These are phyloP conservation scores for Flabesymbios commensalis DNA, from an alignment of 2,888 invertebrate species.

Conservation along the genomic window DNA sequence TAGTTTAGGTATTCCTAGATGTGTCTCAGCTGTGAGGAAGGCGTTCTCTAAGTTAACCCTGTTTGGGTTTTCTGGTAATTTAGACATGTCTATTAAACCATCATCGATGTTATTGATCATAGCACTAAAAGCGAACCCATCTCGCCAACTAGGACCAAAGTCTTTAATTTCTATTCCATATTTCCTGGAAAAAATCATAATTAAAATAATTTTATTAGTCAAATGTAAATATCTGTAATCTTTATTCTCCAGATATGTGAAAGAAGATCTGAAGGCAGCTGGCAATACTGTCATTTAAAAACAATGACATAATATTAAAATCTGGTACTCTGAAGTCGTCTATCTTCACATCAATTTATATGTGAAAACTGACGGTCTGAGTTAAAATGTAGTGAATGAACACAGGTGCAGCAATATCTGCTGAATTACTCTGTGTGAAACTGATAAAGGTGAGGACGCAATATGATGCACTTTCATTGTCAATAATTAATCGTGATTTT, in stretches of 20 bases:
- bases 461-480: no score
- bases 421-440: no score
- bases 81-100: constrained; percentile 85
- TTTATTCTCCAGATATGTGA: neutral
- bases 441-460: no score
- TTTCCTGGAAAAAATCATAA: constrained; percentile 76
- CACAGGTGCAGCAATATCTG: no score
- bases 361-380: no score
- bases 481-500: no score
- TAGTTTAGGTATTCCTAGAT: constrained; percentile 87
- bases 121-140: constrained; percentile 92
- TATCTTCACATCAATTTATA: no score
- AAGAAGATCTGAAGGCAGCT: neutral
- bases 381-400: no score
- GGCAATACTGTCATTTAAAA: neutral
- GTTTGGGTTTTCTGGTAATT: constrained; percentile 78
- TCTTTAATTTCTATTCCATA: constrained; percentile 86
- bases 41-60: constrained; percentile 85
- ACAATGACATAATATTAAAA: neutral
- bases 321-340: no score
- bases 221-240: neutral
- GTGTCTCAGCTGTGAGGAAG: constrained; percentile 87
- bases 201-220: neutral
- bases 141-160: constrained; percentile 94
- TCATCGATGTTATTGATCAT: constrained; percentile 94